A percentile compares a stretch with the other conserved stretches of the same genome.
phyloP scores from a whole-genome alignment of 2,888 invertebrate species.

The Lasius fuliginosus region DNA sequence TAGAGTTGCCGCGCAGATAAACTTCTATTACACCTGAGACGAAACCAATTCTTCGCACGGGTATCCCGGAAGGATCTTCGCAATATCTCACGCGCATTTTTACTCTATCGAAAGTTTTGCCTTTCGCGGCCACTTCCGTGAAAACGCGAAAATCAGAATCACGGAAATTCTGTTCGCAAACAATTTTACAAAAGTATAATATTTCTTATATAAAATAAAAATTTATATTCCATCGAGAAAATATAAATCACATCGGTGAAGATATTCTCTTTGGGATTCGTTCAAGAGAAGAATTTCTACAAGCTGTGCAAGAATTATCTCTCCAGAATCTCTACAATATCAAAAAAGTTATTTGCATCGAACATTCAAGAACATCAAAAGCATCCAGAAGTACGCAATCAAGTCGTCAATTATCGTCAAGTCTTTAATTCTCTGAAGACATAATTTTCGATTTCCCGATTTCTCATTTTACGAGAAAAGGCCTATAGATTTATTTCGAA shows the following conservation, averaged over 20 bases:
- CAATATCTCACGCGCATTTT: slow-evolving; percentile 7
- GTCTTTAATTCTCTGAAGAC: neutral
- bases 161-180: slow-evolving; percentile 27
- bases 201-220: slow-evolving; percentile 21
- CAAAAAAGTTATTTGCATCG: neutral
- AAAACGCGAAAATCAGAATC: slow-evolving; percentile 12
- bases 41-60: slow-evolving; percentile 22
- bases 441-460: neutral
- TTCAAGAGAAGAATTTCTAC: neutral
- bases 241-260: slow-evolving; percentile 17
- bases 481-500: neutral
- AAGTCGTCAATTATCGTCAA: neutral
- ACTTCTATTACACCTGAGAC: slow-evolving; percentile 6
- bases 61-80: slow-evolving; percentile 12
- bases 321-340: neutral
- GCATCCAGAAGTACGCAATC: neutral
- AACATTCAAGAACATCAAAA: neutral
- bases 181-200: slow-evolving; percentile 5
- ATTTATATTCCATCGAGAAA: slow-evolving; percentile 21
- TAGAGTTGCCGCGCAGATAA: slow-evolving; percentile 16
- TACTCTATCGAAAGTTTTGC: slow-evolving; percentile 36
- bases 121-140: slow-evolving; percentile 6
- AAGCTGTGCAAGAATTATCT: neutral
- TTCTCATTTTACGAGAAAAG: neutral
- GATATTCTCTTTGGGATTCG: neutral